Evolutionary conservation across 2,888 invertebrate species (phyloP), one percentile per base, ranked within the genome.

Genomic region (Allolobophora icterica): DNA sequence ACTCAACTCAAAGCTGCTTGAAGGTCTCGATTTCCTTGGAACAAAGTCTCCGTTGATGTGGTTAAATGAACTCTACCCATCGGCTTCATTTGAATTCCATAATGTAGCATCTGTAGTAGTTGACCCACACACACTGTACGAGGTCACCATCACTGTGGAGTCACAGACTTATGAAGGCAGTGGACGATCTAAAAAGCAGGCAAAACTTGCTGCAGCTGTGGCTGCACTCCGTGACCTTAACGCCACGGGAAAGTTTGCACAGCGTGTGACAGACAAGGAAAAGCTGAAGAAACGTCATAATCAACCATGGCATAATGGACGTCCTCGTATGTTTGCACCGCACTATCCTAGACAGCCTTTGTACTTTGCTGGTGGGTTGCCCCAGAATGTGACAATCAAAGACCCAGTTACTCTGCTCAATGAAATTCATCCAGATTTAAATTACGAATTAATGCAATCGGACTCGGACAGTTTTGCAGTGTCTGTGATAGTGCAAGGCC

Each of bases 11-110:
- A 71, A 71, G 71, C 71, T 71, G 71, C 71, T 71, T 1, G 30
- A 71, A 11, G 71, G n/a, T 1, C 71, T 71, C 11, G 71, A 71
- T n/a, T 71, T 71, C n/a, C 71, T 71, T n/a, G 71, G 71, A 71
- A n/a, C 71, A 71, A 71, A 71, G 71, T 71, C 71, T 71, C 71
- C 71, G n/a, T 71, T 71, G 71, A 71, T 71, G 71, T 71, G 71
- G 71, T n/a, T 71, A n/a, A 71, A 71, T n/a, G 71, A 71, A 71
- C 71, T 71, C 71, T 71, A 71, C 17, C 71, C 71, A 71, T 30
- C 71, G n/a, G 71, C 71, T 71, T 71, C n/a, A n/a, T 71, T 71
- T 71, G 71, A 71, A 71, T 71, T 71, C 71, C n/a, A n/a, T 71
- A 71, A 71, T n/a, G 71, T 71, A n/a, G 71, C 71, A n/a, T 71